Percentiles rank a stretch among this genome's conserved stretches.
Conservation (phyloP, 2,113 vertebrate species). For the Amblyopsis rosae region DNA sequence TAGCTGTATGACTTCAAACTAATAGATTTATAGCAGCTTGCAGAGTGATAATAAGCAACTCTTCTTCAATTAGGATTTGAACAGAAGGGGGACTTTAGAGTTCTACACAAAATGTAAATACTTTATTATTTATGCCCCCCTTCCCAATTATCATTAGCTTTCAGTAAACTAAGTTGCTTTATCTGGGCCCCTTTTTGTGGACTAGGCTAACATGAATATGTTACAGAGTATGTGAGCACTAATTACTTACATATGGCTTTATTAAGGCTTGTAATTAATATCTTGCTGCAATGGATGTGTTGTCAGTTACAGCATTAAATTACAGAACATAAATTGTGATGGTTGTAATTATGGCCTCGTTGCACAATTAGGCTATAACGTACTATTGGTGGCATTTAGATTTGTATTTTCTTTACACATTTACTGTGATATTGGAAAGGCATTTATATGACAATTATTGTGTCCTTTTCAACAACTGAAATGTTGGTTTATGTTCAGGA, state of each 20-base stretch:
- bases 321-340: conserved; percentile 11
- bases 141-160: not conserved
- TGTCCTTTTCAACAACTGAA: too few species aligned
- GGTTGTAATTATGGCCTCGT: conserved; percentile 15
- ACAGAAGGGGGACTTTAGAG: conserved; percentile 12
- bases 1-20: conserved; percentile 27
- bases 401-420: not conserved
- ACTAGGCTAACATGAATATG: conserved; percentile 3
- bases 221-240: conserved; percentile 13
- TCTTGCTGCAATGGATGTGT: conserved; percentile 23
- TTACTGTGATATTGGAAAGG: not conserved
- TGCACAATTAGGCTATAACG: conserved; percentile 12
- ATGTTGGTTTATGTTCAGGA: too few species aligned
- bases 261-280: not conserved
- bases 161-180: not conserved
- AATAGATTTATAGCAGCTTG: conserved; percentile 19
- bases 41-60: conserved; percentile 8
- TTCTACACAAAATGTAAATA: not conserved
- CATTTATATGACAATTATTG: too few species aligned
- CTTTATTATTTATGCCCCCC: not conserved
- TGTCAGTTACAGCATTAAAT: conserved; percentile 7
- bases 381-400: conserved; percentile 14
- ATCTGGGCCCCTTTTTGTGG: not conserved
- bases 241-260: conserved; percentile 27
- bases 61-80: conserved; percentile 21